These are phyloP conservation scores for Lordiphosa mommai DNA, from an alignment of 1,140 invertebrate species.

Conservation along the genomic window DNA sequence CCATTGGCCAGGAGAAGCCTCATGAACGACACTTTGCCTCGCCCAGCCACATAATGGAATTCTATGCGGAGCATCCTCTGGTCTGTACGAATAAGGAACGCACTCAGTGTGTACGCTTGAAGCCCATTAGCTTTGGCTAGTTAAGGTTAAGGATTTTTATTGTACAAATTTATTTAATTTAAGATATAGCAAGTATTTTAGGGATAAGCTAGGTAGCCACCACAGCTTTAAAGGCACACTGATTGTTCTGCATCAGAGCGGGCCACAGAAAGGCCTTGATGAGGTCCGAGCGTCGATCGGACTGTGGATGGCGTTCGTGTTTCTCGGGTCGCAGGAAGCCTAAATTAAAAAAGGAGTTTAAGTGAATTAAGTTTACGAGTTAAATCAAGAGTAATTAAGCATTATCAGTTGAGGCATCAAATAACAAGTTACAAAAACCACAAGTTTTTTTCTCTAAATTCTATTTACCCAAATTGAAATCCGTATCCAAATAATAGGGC, in stretches of 20 bases:
- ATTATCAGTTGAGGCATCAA: too few relatives aligned
- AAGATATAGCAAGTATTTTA: slow-evolving; percentile 4
- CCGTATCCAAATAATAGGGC: slow-evolving; percentile 83
- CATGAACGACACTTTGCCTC: slow-evolving; percentile 55
- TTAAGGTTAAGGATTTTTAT: slow-evolving; percentile 47
- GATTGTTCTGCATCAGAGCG: slow-evolving; percentile 82
- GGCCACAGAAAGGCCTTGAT: slow-evolving; percentile 85
- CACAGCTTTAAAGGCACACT: slow-evolving; percentile 83
- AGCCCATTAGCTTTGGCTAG: slow-evolving; percentile 52
- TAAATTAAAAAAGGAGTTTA: too few relatives aligned
- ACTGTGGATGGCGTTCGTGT: slow-evolving; percentile 82
- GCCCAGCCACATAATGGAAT: slow-evolving; percentile 68
- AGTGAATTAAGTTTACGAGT: too few relatives aligned
- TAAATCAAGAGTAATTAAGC: too few relatives aligned
- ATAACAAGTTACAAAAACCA: too few relatives aligned
- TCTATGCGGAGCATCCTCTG: slow-evolving; percentile 53
- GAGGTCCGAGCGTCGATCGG: slow-evolving; percentile 82
- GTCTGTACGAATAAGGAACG: slow-evolving; percentile 66
- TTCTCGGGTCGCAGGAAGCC: slow-evolving; percentile 80
- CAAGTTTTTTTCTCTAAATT: background rate
- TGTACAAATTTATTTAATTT: slow-evolving; percentile 12
- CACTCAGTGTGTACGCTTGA: slow-evolving; percentile 51
- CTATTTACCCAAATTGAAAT: slow-evolving; percentile 83
- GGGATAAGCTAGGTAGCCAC: slow-evolving; percentile 80
- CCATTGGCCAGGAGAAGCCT: slow-evolving; percentile 60